These are phyloP conservation scores for Acanthosepion esculentum DNA, from an alignment of 2,888 invertebrate genomes.

Conservation along the genomic window DNA sequence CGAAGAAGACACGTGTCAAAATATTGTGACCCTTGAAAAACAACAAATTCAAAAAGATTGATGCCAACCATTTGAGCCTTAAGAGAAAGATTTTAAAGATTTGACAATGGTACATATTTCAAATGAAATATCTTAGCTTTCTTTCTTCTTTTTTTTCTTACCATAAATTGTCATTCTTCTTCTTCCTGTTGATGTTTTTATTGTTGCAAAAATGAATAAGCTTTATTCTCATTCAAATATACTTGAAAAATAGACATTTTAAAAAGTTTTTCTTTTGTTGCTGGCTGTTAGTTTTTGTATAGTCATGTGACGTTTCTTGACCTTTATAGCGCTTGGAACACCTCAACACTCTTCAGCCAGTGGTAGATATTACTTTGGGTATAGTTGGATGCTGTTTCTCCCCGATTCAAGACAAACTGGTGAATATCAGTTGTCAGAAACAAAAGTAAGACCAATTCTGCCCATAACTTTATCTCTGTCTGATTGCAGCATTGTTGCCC, in stretches of 20 bases:
- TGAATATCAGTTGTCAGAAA: background rate
- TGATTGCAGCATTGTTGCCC: background rate
- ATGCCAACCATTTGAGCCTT: background rate
- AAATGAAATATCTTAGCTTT: background rate
- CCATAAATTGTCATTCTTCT: background rate
- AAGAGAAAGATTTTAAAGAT: background rate
- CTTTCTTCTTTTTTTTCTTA: background rate
- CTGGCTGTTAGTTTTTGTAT: slow-evolving; percentile 20
- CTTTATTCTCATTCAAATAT: background rate
- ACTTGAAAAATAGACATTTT: background rate
- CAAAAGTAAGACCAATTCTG: background rate
- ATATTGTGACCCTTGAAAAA: no score
- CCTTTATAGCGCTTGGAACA: slow-evolving; percentile 33
- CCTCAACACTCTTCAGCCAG: slow-evolving; percentile 23
- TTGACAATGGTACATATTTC: background rate
- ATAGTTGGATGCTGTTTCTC: slow-evolving; percentile 22
- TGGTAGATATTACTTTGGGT: slow-evolving; percentile 33
- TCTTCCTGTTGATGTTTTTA: background rate
- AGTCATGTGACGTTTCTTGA: slow-evolving; percentile 22
- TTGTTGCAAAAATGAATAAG: background rate
- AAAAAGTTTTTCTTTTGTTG: background rate
- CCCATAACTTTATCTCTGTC: background rate
- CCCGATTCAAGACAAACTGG: slow-evolving; percentile 33
- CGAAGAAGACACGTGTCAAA: no score
- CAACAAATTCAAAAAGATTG: background rate